Evolutionary conservation across 1,140 invertebrate genomes (phyloP).

Genomic region (Drosophila busckii): DNA sequence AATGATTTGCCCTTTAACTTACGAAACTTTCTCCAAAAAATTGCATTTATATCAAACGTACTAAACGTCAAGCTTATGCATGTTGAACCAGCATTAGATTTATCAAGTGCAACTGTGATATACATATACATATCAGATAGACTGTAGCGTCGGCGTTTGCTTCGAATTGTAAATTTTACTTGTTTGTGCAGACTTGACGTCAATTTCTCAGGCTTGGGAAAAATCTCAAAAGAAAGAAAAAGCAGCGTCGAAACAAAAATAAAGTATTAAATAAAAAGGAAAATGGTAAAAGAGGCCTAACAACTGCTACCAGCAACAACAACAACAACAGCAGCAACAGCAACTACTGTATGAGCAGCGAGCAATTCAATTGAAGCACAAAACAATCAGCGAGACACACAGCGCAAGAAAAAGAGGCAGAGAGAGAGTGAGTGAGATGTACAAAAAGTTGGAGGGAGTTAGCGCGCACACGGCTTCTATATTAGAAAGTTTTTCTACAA

Average conservation of each 20-base stretch:
- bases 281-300: conserved; percentile 59
- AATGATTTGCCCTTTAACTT: too few relatives aligned
- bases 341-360: conserved; percentile 33
- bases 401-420: background rate
- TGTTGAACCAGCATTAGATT: too few relatives aligned
- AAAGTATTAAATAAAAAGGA: conserved; percentile 12
- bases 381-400: conserved; percentile 7
- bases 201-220: conserved; percentile 51
- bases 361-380: conserved; percentile 53
- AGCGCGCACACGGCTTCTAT: conserved; percentile 58
- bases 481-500: conserved; percentile 66
- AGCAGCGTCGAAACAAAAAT: conserved; percentile 21
- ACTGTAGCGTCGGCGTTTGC: too few relatives aligned
- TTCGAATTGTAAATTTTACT: too few relatives aligned
- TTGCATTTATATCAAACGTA: too few relatives aligned
- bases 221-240: conserved; percentile 57
- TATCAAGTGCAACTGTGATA: too few relatives aligned
- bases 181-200: conserved; percentile 21
- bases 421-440: background rate
- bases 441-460: conserved; percentile 37
- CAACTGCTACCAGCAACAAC: conserved; percentile 20
- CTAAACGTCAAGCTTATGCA: too few relatives aligned
- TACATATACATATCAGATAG: too few relatives aligned
- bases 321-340: too few relatives aligned
- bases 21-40: too few relatives aligned